phyloP scores from a whole-genome alignment of 2,797 vertebrate species.

The Danio albolineatus region DNA sequence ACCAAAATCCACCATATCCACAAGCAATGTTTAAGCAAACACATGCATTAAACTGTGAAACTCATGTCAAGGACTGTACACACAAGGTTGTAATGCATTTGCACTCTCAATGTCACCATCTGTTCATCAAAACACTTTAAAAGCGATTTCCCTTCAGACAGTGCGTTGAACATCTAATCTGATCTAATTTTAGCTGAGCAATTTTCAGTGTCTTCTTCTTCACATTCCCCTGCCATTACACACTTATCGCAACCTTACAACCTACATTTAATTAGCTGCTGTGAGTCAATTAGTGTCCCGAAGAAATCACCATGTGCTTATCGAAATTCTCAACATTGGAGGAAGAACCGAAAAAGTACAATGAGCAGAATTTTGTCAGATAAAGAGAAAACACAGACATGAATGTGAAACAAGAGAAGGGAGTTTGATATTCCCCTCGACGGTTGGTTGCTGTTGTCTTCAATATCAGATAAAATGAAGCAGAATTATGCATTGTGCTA shows the following conservation, averaged over 20 bases:
- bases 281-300: conserved; percentile 73
- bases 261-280: conserved; percentile 76
- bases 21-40: not conserved
- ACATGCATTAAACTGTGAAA: not conserved
- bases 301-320: conserved; percentile 56
- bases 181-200: conserved; percentile 72
- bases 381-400: not conserved
- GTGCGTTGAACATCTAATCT: conserved; percentile 66
- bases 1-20: not conserved
- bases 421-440: conserved; percentile 17
- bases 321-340: conserved; percentile 57
- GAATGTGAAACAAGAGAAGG: conserved; percentile 17
- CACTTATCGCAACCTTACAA: conserved; percentile 72
- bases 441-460: not conserved
- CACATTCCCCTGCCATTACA: conserved; percentile 73
- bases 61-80: conserved; percentile 11
- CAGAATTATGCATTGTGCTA: not conserved
- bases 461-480: not conserved
- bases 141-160: conserved; percentile 61
- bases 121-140: conserved; percentile 67
- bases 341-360: conserved; percentile 14
- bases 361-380: not conserved
- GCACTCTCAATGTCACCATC: conserved; percentile 60
- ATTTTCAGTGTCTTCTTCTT: conserved; percentile 68
- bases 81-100: conserved; percentile 35